phyloP scores from a whole-genome alignment of 92 coral and sea anemone species.

The Zoanthus solanderi region DNA sequence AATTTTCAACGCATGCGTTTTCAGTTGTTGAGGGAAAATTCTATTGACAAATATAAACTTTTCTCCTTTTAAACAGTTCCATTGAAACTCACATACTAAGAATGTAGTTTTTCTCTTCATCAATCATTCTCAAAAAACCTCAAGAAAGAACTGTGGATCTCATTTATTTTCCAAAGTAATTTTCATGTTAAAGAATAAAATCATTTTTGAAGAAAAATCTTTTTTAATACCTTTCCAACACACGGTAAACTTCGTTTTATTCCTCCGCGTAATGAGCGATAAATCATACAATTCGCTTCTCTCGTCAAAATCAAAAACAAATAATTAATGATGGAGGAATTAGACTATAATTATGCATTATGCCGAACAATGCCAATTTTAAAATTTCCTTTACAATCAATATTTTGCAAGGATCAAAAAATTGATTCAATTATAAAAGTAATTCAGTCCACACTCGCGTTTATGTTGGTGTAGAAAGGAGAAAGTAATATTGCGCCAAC shows the following conservation, averaged over 20 bases:
- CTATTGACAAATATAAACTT: background rate
- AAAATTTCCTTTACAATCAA: conserved; percentile 7
- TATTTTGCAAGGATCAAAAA: conserved; percentile 21
- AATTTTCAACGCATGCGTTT: background rate
- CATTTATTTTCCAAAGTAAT: background rate
- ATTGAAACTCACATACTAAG: background rate
- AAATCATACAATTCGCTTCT: conserved; percentile 41
- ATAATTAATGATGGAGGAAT: conserved; percentile 34
- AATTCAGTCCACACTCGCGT: conserved; percentile 19
- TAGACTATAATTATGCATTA: conserved; percentile 25
- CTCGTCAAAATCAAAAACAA: conserved; percentile 19
- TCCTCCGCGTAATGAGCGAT: conserved; percentile 20
- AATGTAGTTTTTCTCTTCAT: background rate
- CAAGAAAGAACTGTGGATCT: background rate
- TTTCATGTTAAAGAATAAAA: background rate
- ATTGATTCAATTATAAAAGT: conserved; percentile 15
- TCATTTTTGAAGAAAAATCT: background rate
- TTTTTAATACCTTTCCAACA: background rate
- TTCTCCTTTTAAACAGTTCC: background rate
- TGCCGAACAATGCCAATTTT: conserved; percentile 27
- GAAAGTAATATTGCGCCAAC: conserved; percentile 7
- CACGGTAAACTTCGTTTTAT: conserved; percentile 13
- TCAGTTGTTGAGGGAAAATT: background rate
- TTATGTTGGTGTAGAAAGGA: background rate
- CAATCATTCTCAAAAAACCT: background rate